Percentiles rank a stretch among this genome's conserved stretches.
Conservation (phyloP, 2,113 vertebrate genomes). For the Sapajus apella region DNA sequence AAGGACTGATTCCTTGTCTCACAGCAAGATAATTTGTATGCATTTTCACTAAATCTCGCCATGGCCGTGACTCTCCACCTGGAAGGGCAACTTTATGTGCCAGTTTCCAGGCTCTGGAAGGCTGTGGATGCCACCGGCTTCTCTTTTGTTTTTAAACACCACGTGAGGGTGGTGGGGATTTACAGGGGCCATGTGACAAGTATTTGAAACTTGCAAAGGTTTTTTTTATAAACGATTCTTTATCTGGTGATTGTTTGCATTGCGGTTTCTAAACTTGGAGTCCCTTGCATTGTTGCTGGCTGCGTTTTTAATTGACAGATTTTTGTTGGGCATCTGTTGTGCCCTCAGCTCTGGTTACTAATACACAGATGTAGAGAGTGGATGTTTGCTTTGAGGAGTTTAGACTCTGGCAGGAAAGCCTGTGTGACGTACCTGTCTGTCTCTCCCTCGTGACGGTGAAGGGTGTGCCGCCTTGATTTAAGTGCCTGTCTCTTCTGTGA, state of each 20-base stretch:
- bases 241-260: background rate
- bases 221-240: background rate
- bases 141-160: background rate
- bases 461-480: background rate
- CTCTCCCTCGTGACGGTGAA: background rate
- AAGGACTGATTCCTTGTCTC: background rate
- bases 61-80: background rate
- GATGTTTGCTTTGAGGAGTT: background rate
- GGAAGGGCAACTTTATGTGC: background rate
- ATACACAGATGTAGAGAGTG: background rate
- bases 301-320: background rate
- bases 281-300: background rate
- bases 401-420: background rate
- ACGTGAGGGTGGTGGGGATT: background rate
- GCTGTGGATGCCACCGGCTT: no score
- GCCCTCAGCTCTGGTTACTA: background rate
- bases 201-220: background rate
- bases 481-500: background rate
- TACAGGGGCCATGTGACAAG: background rate
- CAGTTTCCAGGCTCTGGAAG: background rate
- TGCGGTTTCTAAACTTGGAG: background rate
- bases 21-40: background rate
- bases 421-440: accelerated
- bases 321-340: background rate
- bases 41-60: background rate